Evolutionary conservation across 1,140 invertebrate genomes (phyloP).

Genomic region (Drosophila yakuba): DNA sequence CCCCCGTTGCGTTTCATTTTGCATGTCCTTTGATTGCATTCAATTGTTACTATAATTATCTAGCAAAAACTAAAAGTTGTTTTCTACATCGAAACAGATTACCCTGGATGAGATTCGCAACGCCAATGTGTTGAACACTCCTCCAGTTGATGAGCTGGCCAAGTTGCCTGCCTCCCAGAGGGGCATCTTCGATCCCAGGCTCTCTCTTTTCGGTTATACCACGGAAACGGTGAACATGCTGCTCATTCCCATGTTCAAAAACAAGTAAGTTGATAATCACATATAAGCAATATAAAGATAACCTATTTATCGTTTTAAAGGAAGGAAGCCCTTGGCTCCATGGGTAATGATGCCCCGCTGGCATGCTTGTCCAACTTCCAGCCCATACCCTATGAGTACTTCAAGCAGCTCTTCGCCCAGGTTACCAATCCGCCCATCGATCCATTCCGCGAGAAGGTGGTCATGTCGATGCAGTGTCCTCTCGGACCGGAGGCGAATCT

Average conservation of each 20-base stretch:
- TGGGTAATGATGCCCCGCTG: conserved; percentile 99
- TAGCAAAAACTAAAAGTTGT: background rate
- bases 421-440: conserved; percentile 99
- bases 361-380: conserved; percentile 98
- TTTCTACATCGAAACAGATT: conserved; percentile 78
- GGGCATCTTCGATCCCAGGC: conserved; percentile 92
- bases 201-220: conserved; percentile 97
- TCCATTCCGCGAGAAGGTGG: conserved; percentile 99
- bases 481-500: conserved; percentile 98
- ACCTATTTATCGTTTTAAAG: conserved; percentile 85
- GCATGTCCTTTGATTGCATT: conserved; percentile 28
- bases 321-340: conserved; percentile 99
- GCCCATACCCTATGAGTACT: conserved; percentile 98
- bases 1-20: conserved; percentile 36
- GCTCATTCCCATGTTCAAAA: conserved; percentile 97
- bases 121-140: conserved; percentile 84
- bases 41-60: no score
- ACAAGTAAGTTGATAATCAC: conserved; percentile 86
- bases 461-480: conserved; percentile 98
- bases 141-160: conserved; percentile 80
- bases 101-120: conserved; percentile 86
- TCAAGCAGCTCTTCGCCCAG: conserved; percentile 99
- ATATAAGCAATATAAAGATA: background rate
- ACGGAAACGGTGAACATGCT: conserved; percentile 98
- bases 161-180: conserved; percentile 77